Conservation (phyloP, 2,113 vertebrate genomes). For the Callipepla californica region DNA sequence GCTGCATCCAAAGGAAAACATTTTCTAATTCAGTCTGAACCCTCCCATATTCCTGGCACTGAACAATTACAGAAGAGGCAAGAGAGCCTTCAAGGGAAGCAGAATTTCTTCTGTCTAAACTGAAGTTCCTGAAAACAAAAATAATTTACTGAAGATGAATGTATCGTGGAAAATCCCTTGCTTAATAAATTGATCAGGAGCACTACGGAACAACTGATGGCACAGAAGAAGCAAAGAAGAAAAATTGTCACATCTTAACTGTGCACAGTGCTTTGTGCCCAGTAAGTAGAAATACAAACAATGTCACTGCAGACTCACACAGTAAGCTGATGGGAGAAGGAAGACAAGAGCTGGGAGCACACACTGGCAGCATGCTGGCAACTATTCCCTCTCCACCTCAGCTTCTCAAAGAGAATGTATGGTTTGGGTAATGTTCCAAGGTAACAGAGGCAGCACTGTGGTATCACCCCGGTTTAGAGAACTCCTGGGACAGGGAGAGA, state of each 20-base stretch:
- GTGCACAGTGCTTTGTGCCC: neutral
- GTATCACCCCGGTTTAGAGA: neutral
- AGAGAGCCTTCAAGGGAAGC: neutral
- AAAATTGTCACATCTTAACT: neutral
- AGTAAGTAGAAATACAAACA: neutral
- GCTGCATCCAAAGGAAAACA: neutral
- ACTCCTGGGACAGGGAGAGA: neutral
- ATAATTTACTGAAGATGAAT: neutral
- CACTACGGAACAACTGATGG: neutral
- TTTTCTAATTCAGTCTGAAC: neutral
- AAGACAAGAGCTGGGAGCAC: neutral
- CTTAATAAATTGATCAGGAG: neutral
- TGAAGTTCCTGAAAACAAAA: constrained; percentile 19
- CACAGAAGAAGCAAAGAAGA: neutral
- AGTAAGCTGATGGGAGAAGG: neutral
- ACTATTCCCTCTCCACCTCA: neutral
- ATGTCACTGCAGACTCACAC: neutral
- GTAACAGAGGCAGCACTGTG: neutral
- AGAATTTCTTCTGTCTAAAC: neutral
- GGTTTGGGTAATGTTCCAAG: neutral
- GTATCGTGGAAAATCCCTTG: neutral
- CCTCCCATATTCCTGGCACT: neutral
- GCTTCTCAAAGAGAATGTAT: neutral
- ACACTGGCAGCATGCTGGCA: neutral
- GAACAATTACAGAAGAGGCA: neutral